These are phyloP conservation scores for Meandrina meandrites DNA, from an alignment of 92 coral and sea anemone species.

Conservation along the genomic window DNA sequence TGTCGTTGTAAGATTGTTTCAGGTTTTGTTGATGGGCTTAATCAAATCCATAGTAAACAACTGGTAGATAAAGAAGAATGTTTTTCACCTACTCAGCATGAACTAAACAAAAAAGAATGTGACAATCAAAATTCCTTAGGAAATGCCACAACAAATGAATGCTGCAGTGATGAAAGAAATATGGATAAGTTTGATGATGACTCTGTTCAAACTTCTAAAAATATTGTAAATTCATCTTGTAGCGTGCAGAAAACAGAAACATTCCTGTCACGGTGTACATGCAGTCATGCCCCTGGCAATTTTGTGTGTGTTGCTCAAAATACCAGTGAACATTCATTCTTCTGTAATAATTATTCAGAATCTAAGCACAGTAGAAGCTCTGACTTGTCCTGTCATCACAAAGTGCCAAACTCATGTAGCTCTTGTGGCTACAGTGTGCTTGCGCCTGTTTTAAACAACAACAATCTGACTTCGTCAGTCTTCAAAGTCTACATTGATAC, in stretches of 20 bases:
- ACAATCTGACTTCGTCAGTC: slow-evolving; percentile 25
- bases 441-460: slow-evolving; percentile 7
- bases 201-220: not conserved
- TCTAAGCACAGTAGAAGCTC: not conserved
- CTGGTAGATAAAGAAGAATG: not conserved
- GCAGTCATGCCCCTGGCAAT: not conserved
- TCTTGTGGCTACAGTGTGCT: not conserved
- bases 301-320: not conserved
- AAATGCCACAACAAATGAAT: not conserved
- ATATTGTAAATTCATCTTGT: not conserved
- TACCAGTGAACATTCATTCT: not conserved
- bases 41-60: slow-evolving; percentile 9
- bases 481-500: slow-evolving; percentile 17
- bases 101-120: not conserved
- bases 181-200: not conserved
- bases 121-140: not conserved
- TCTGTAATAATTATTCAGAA: not conserved
- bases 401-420: not conserved
- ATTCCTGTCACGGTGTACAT: not conserved
- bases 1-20: slow-evolving; percentile 13
- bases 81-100: not conserved
- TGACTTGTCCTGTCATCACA: not conserved
- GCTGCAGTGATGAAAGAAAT: not conserved
- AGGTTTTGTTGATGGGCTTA: slow-evolving; percentile 15
- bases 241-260: not conserved